phyloP scores from a whole-genome alignment of 2,113 vertebrate genomes.

The Rhabdornis inornatus region DNA sequence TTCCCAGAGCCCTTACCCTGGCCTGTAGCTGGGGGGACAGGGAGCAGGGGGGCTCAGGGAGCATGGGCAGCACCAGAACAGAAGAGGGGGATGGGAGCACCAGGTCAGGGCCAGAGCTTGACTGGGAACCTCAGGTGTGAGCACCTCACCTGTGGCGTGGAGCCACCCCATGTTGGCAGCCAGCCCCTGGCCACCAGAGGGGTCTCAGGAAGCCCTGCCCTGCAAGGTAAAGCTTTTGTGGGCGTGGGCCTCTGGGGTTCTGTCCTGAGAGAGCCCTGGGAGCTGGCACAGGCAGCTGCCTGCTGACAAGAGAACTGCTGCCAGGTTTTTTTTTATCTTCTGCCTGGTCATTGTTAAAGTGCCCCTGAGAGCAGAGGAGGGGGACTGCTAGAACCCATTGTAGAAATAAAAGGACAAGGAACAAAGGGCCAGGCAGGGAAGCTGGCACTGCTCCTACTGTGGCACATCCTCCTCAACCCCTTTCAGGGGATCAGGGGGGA shows the following conservation, averaged over 20 bases:
- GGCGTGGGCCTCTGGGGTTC: not conserved
- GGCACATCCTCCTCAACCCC: not conserved
- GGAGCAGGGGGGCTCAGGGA: fast-evolving
- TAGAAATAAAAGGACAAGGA: not conserved
- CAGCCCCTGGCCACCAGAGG: too few relatives aligned
- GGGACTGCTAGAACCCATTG: not conserved
- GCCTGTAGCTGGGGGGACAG: not conserved
- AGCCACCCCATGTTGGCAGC: fast-evolving
- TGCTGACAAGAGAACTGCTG: not conserved
- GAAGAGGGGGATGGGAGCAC: not conserved
- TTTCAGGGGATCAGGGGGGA: too few relatives aligned
- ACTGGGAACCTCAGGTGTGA: fast-evolving
- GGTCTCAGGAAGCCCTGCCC: not conserved
- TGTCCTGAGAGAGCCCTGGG: not conserved
- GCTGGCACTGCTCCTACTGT: not conserved
- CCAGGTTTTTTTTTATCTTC: not conserved
- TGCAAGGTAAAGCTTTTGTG: not conserved
- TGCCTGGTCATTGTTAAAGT: not conserved
- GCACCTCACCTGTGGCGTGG: not conserved
- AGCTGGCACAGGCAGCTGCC: not conserved
- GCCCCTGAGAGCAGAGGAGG: not conserved
- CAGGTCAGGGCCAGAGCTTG: not conserved
- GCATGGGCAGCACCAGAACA: not conserved
- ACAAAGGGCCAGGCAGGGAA: not conserved
- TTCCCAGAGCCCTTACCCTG: not conserved